These are phyloP conservation scores for Cherax destructor DNA, from an alignment of 1,140 invertebrate species.

Conservation along the genomic window DNA sequence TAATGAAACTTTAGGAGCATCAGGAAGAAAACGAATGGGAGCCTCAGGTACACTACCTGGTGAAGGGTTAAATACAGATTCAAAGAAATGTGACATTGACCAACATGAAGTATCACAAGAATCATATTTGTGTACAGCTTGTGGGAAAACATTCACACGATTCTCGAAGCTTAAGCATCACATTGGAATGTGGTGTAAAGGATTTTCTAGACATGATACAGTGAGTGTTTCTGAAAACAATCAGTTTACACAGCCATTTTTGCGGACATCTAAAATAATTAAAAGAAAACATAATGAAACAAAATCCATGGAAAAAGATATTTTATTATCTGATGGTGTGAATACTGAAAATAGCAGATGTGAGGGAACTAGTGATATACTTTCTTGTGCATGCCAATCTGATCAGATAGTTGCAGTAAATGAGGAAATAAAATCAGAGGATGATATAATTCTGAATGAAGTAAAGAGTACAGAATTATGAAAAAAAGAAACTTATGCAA, in stretches of 20 bases:
- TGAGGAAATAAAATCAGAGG: not conserved
- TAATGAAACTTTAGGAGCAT: not conserved
- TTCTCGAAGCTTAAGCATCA: conserved; percentile 41
- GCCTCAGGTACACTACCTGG: not conserved
- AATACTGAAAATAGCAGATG: not conserved
- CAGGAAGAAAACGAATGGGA: not conserved
- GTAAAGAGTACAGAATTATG: not conserved
- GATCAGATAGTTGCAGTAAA: not conserved
- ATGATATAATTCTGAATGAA: not conserved
- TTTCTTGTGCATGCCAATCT: not conserved
- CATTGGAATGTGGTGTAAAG: conserved; percentile 42
- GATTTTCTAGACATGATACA: not conserved
- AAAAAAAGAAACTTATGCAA: not conserved
- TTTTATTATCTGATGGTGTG: not conserved
- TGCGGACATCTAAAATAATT: not conserved
- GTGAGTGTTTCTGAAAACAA: not conserved
- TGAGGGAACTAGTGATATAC: not conserved
- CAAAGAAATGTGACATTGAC: not conserved
- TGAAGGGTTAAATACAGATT: not conserved
- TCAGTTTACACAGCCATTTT: not conserved
- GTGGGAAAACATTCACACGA: conserved; percentile 20
- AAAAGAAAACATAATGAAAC: not conserved
- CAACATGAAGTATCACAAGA: not conserved
- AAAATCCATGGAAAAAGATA: not conserved
- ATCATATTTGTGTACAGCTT: conserved; percentile 2